Percentiles rank a stretch among this genome's conserved stretches.
Evolutionary conservation across 2,113 vertebrate species (phyloP).

Genomic region (Empidonax traillii): DNA sequence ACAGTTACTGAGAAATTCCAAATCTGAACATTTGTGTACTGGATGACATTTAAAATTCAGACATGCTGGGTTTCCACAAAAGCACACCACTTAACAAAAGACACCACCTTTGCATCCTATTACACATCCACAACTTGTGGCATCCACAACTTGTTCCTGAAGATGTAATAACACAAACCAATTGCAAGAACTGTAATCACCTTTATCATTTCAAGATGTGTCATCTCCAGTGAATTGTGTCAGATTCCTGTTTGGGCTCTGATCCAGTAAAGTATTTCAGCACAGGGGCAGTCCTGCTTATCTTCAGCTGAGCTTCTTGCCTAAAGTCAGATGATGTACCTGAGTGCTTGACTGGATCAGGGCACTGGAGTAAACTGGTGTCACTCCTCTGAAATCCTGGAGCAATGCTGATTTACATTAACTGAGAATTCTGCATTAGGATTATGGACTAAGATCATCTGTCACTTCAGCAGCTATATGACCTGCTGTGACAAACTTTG

Average conservation of each 20-base stretch:
- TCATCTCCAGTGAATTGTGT: background rate
- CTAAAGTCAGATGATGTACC: background rate
- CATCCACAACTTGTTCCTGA: background rate
- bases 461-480: background rate
- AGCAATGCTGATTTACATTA: background rate
- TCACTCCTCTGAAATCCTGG: background rate
- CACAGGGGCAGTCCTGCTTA: background rate
- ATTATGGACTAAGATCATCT: background rate
- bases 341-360: background rate
- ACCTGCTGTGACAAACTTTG: conserved; percentile 37
- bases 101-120: background rate
- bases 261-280: conserved; percentile 7
- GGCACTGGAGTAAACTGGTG: conserved; percentile 7
- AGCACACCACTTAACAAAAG: background rate
- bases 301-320: background rate
- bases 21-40: background rate
- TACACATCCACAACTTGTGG: background rate
- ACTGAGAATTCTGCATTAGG: background rate
- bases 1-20: conserved; percentile 44
- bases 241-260: conserved; percentile 1
- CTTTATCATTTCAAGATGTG: background rate
- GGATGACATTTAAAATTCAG: background rate
- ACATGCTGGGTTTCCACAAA: background rate
- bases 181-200: background rate
- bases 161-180: background rate